Evolutionary conservation across 1,140 invertebrate species (phyloP).

Genomic region (Lepidostoma basale): DNA sequence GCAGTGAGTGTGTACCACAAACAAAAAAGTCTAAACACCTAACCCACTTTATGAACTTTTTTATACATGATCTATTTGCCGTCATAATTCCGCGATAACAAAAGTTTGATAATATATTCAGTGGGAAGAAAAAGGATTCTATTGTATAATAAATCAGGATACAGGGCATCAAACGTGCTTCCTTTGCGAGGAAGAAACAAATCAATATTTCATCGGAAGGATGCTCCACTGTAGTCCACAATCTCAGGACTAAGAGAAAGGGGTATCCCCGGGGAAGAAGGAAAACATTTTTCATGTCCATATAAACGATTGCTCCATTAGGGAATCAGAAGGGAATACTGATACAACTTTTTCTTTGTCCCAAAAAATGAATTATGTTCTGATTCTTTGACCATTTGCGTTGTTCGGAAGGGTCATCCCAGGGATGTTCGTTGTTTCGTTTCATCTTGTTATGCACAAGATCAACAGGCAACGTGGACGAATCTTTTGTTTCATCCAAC

Average conservation of each 20-base stretch:
- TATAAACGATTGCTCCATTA: conserved; percentile 9
- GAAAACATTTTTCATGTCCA: conserved; percentile 7
- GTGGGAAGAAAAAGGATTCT: neutral
- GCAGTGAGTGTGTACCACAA: too few relatives aligned
- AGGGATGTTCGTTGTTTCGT: too few relatives aligned
- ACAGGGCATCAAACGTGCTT: neutral
- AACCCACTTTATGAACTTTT: too few relatives aligned
- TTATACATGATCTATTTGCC: too few relatives aligned
- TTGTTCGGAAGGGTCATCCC: too few relatives aligned
- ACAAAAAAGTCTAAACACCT: too few relatives aligned
- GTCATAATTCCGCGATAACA: neutral
- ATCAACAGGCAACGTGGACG: too few relatives aligned
- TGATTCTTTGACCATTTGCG: too few relatives aligned
- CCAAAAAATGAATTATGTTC: too few relatives aligned
- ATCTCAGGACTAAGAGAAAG: neutral
- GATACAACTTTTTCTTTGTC: too few relatives aligned
- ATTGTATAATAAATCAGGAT: neutral
- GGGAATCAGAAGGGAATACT: neutral
- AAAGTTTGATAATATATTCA: neutral
- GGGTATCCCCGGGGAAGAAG: neutral
- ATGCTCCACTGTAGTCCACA: neutral
- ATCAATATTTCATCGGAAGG: conserved; percentile 5
- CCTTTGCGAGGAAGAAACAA: neutral
- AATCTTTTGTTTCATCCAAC: too few relatives aligned
- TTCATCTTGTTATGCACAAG: too few relatives aligned